Evolutionary conservation across 30 jellyfish, hydroid and myxozoan species (phyloP), one percentile per base, ranked within the genome.

Genomic region (Aurelia aurita): DNA sequence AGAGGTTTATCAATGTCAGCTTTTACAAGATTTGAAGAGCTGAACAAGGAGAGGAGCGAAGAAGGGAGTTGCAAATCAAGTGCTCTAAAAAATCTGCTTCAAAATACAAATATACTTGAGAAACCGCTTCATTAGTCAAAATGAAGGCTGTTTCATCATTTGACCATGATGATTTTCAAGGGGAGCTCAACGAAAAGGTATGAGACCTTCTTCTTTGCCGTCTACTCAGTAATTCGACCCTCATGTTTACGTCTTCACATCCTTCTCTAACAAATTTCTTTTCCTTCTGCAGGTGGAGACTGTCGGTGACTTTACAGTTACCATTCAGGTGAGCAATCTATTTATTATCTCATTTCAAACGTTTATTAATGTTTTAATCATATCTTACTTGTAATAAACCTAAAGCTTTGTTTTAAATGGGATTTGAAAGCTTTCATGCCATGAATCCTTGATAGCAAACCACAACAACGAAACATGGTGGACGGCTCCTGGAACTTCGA

Each of bases 301-400:
- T 64, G 96, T 91, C 77, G 98, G 98, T 27, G 98, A 91, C 86
- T 91, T 91, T 85, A 91, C 98, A 79, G 96, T 91, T 44, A 91
- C 98, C 69, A 68, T 91, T 51, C 98, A 91, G 96, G 98, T 91
- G 61, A 53, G 72, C 74, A 68, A 51, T 44, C 20, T 32, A 45
- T 46, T n/a, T 47, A 15, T n/a, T 5, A 21, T 16, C 77, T 31
- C 32, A 25, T 13, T 53, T 75, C 34, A 51, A 59, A 32, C 8
- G n/a, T 16, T n/a, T 46, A 22, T 15, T 26, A 19, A 12, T 18
- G 87, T 44, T 34, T 26, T 19, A 11, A 19, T 12, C 44, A 39
- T 39, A 39, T 39, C 51, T 39, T 0, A 39, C 9, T 39, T 39
- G 15, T 39, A 39, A 39, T 39, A 5, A 15, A 39, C 51, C 51